Evolutionary conservation across 1,140 invertebrate genomes (phyloP), one percentile per base, ranked within the genome.

Genomic region (Pissodes strobi): DNA sequence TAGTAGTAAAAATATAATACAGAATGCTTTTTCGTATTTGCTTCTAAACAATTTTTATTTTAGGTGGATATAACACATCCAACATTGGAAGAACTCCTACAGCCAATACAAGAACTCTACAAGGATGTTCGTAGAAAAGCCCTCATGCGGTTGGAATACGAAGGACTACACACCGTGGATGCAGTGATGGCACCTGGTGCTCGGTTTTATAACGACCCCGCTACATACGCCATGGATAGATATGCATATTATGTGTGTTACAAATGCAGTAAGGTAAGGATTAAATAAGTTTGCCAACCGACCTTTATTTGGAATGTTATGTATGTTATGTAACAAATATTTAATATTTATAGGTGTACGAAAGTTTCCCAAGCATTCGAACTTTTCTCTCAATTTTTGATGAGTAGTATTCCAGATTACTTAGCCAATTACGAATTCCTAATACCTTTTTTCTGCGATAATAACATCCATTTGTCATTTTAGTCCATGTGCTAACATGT

Each of bases 241-340:
- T 99, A 99, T 76, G 95, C 97, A 5, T 99, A 99, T 77, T 99
- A 99, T 77, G 94, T 98, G 12, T 99, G 97, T 77, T 97, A 88
- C 77, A 98, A 98, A 78, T 99, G 97, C 76, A 90, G 92, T 68
- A 98, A 97, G 85, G 90, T 91, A 79, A 74, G 53, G 52, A n/a
- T n/a, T 0, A 19, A 18, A 38, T 10, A 55, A 38, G 13, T 2
- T 8, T 9, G 17, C 18, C 9, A 10, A 9, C 38, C 3, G 19
- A 5, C 2, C 2, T 3, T 5, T 38, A 10, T 3, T 38, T 38
- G 3, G 3, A 3, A 5, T 38, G 12, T 38, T 6, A 30, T 5
- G 4, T n/a, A n/a, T n/a, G n/a, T n/a, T n/a, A n/a, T n/a, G n/a
- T n/a, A n/a, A n/a, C n/a, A n/a, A n/a, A n/a, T n/a, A n/a, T n/a